Conservation (phyloP, 2,888 invertebrate species). For the Trimorus sp. region DNA sequence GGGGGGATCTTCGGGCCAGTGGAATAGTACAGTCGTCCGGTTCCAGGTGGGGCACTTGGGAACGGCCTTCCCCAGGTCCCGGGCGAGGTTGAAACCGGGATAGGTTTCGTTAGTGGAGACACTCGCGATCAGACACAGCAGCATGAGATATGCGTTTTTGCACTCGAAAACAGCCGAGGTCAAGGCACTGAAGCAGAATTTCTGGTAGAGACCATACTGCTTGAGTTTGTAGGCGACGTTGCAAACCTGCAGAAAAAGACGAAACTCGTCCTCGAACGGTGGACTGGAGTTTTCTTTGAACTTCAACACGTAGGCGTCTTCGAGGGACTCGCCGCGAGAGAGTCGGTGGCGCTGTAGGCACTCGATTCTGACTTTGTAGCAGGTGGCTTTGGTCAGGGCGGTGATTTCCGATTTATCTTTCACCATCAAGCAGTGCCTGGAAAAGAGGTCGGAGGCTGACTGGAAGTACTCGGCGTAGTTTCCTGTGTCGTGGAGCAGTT, state of each 20-base stretch:
- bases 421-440: slow-evolving; percentile 90
- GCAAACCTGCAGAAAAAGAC: slow-evolving; percentile 86
- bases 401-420: slow-evolving; percentile 84
- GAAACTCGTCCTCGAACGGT: slow-evolving; percentile 86
- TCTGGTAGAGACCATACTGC: slow-evolving; percentile 86
- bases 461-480: slow-evolving; percentile 89
- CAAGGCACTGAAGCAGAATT: slow-evolving; percentile 89
- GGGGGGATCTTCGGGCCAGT: no score
- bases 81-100: slow-evolving; percentile 88
- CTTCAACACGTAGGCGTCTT: slow-evolving; percentile 83
- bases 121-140: slow-evolving; percentile 87
- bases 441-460: slow-evolving; percentile 88
- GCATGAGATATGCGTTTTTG: slow-evolving; percentile 78
- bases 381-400: slow-evolving; percentile 82
- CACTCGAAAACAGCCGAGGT: slow-evolving; percentile 85
- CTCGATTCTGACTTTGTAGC: slow-evolving; percentile 80
- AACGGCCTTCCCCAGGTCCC: slow-evolving; percentile 86
- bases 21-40: no score
- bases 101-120: slow-evolving; percentile 87
- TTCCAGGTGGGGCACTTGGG: slow-evolving; percentile 85
- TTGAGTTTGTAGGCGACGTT: slow-evolving; percentile 85
- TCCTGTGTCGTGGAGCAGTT: slow-evolving; percentile 82
- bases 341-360: slow-evolving; percentile 82
- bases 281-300: slow-evolving; percentile 82
- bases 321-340: slow-evolving; percentile 84